Conservation (phyloP, 1,140 invertebrate species). For the Drosophila miranda region DNA sequence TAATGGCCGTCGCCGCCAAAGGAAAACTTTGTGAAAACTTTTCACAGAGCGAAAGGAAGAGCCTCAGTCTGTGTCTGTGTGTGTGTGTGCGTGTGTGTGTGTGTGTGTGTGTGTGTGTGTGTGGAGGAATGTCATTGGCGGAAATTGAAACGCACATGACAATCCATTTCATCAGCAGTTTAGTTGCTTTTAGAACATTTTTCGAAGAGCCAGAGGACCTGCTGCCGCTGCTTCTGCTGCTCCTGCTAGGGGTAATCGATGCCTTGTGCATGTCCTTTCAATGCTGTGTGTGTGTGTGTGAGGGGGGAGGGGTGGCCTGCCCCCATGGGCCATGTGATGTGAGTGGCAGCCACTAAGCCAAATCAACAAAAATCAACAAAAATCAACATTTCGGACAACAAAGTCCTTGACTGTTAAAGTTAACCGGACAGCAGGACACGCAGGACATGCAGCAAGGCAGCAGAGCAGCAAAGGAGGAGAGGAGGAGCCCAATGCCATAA, state of each 20-base stretch:
- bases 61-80: no score
- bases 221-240: not conserved
- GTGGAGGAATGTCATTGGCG: constrained; percentile 71
- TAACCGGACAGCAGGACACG: constrained; percentile 57
- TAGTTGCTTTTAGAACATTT: constrained; percentile 76
- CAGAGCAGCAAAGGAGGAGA: no score
- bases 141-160: constrained; percentile 82
- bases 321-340: constrained; percentile 33
- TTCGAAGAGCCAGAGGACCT: constrained; percentile 13
- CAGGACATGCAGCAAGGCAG: not conserved
- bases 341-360: constrained; percentile 78
- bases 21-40: constrained; percentile 72
- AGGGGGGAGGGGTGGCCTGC: not conserved
- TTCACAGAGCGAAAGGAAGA: constrained; percentile 45
- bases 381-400: constrained; percentile 74
- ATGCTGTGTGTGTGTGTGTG: not conserved
- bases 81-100: not conserved
- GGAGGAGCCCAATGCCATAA: constrained; percentile 54
- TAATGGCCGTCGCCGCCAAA: constrained; percentile 56
- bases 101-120: constrained; percentile 6
- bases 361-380: constrained; percentile 80
- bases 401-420: constrained; percentile 79
- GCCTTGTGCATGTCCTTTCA: constrained; percentile 20
- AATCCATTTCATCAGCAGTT: constrained; percentile 82
- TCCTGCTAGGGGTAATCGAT: constrained; percentile 27